phyloP scores from a whole-genome alignment of 1,140 invertebrate species.

The Meteorus sp. region DNA sequence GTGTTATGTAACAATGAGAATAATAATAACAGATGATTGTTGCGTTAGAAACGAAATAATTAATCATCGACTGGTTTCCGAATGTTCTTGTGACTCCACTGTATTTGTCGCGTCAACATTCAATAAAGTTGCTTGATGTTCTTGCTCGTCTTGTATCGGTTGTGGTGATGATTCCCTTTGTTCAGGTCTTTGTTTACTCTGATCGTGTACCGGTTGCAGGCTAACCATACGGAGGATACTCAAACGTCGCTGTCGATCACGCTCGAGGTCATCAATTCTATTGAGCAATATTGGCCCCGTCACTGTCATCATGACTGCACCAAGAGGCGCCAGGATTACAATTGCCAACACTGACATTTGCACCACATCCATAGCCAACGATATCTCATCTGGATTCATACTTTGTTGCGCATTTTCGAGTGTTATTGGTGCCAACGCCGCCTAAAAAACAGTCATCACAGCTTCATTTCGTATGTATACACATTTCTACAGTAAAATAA shows the following conservation, averaged over 20 bases:
- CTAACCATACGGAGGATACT: slow-evolving; percentile 41
- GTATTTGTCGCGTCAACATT: too few relatives aligned
- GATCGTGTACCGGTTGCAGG: slow-evolving; percentile 38
- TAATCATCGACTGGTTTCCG: too few relatives aligned
- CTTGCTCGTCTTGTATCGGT: too few relatives aligned
- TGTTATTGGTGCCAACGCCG: slow-evolving; percentile 48
- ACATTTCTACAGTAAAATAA: background rate
- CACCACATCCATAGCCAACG: slow-evolving; percentile 44
- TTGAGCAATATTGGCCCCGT: slow-evolving; percentile 46
- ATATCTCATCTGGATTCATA: slow-evolving; percentile 32
- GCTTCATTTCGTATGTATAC: slow-evolving; percentile 1
- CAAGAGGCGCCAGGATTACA: slow-evolving; percentile 47
- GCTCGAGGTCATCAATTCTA: slow-evolving; percentile 38
- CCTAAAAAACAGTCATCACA: slow-evolving; percentile 35
- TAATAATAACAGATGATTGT: too few relatives aligned
- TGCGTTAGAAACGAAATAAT: too few relatives aligned
- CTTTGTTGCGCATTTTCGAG: slow-evolving; percentile 38
- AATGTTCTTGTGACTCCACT: too few relatives aligned
- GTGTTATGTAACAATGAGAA: too few relatives aligned
- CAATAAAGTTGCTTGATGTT: background rate
- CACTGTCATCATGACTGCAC: slow-evolving; percentile 44
- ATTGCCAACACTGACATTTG: slow-evolving; percentile 47
- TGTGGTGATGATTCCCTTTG: background rate
- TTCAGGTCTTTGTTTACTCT: too few relatives aligned
- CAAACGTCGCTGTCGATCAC: slow-evolving; percentile 35